Evolutionary conservation across 2,113 vertebrate species (phyloP).

Genomic region (Halcyon senegalensis): DNA sequence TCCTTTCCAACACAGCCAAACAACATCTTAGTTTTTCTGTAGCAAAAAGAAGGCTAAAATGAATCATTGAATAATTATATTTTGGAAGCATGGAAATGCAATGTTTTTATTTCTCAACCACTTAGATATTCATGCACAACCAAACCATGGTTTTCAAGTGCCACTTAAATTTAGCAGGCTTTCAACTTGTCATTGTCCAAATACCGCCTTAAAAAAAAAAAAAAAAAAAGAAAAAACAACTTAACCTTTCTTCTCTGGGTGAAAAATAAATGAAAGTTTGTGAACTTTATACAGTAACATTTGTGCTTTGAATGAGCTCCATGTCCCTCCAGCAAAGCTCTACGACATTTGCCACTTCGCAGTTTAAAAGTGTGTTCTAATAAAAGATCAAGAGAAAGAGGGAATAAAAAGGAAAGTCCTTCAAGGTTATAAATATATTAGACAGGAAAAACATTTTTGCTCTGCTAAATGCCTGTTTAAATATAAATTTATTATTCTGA

Average conservation of each 20-base stretch:
- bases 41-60: not conserved
- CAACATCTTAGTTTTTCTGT: not conserved
- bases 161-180: not conserved
- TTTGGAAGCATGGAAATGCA: not conserved
- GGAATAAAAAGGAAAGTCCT: not conserved
- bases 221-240: not conserved
- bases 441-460: constrained; percentile 27
- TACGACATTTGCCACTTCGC: constrained; percentile 51
- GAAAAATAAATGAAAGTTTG: constrained; percentile 62
- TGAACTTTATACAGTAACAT: constrained; percentile 55
- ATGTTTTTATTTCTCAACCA: not conserved
- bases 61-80: not conserved
- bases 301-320: constrained; percentile 36
- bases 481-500: constrained; percentile 32
- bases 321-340: constrained; percentile 54
- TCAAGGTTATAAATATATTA: constrained; percentile 32
- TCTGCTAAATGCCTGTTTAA: constrained; percentile 36
- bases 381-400: constrained; percentile 70
- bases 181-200: constrained; percentile 53
- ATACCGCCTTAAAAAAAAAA: not conserved
- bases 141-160: not conserved
- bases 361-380: constrained; percentile 61
- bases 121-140: not conserved
- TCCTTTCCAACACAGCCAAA: not conserved
- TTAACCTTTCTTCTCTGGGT: constrained; percentile 68